phyloP scores from a whole-genome alignment of 1,140 invertebrate species.

The Magallana ariakensis region DNA sequence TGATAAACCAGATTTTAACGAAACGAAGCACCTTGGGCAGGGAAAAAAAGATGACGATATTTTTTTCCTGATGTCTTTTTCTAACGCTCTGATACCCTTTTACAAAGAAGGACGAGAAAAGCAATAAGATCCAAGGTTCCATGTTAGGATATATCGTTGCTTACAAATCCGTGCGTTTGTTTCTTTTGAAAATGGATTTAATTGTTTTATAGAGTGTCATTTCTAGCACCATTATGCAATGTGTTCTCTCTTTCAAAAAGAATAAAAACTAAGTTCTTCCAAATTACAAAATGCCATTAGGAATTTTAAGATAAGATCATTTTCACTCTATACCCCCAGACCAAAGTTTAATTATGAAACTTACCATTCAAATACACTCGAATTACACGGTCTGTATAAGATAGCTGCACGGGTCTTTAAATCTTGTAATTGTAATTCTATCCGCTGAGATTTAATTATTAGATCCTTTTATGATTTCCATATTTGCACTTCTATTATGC shows the following conservation, averaged over 20 bases:
- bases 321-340: background rate
- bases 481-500: conserved; percentile 15
- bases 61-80: too few relatives aligned
- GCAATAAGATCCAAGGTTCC: too few relatives aligned
- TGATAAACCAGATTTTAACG: too few relatives aligned
- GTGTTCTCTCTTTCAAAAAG: background rate
- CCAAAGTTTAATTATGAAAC: conserved; percentile 12
- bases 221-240: background rate
- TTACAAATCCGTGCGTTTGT: too few relatives aligned
- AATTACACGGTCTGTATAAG: background rate
- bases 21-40: too few relatives aligned
- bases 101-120: too few relatives aligned
- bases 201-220: background rate
- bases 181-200: background rate
- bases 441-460: background rate
- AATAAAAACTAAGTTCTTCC: background rate
- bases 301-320: background rate
- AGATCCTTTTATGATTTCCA: background rate
- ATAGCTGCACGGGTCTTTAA: conserved; percentile 7
- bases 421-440: conserved; percentile 30
- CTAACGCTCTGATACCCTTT: too few relatives aligned
- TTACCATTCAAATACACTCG: background rate
- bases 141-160: too few relatives aligned
- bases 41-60: too few relatives aligned
- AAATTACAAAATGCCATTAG: background rate